phyloP scores from a whole-genome alignment of 2,113 vertebrate species.

The Girardinichthys multiradiatus region DNA sequence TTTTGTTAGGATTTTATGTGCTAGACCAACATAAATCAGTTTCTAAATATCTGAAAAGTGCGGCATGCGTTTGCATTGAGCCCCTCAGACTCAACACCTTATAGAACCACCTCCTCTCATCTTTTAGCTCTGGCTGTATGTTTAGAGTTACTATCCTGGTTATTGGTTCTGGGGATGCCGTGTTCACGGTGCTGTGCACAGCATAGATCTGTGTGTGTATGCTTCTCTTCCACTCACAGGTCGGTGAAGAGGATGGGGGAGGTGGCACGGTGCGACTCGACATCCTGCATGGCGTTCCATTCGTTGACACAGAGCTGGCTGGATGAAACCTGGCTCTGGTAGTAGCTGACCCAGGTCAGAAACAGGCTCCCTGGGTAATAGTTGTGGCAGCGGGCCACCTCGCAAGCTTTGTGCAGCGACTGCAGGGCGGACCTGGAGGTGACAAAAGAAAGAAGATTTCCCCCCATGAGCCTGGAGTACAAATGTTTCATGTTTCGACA shows the following conservation, averaged over 20 bases:
- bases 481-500: not conserved
- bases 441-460: constrained; percentile 7
- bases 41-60: not conserved
- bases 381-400: constrained; percentile 94
- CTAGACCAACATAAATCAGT: no score
- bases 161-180: no score
- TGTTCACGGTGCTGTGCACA: no score
- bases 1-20: no score
- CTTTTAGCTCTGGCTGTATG: no score
- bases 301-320: constrained; percentile 95
- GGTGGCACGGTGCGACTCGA: constrained; percentile 94
- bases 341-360: constrained; percentile 98
- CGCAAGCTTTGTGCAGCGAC: constrained; percentile 96
- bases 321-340: constrained; percentile 94
- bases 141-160: no score
- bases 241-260: constrained; percentile 95
- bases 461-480: constrained; percentile 1
- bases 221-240: constrained; percentile 84
- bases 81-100: no score
- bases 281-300: constrained; percentile 98
- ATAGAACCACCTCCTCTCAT: no score
- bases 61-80: not conserved
- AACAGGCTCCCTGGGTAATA: constrained; percentile 97
- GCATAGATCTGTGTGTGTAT: no score
- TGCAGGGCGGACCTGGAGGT: constrained; percentile 91